phyloP scores from a whole-genome alignment of 2,888 invertebrate genomes.

The Listrodromus nycthemerus region DNA sequence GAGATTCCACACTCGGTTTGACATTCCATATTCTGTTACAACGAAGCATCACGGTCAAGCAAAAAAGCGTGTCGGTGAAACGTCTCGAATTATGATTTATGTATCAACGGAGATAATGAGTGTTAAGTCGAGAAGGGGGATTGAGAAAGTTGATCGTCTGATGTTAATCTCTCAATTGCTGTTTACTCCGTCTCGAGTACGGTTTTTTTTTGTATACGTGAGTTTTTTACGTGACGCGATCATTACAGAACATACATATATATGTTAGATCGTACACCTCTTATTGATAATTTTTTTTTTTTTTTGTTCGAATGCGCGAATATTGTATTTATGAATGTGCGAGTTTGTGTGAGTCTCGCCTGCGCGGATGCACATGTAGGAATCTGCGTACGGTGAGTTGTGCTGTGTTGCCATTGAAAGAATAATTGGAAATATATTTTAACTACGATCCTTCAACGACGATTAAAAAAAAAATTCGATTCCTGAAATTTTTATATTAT shows the following conservation, averaged over 20 bases:
- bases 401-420: constrained; percentile 67
- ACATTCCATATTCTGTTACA: constrained; percentile 26
- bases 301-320: constrained; percentile 37
- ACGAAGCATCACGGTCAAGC: constrained; percentile 20
- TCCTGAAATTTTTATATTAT: background rate
- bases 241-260: constrained; percentile 39
- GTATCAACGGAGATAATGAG: background rate
- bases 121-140: constrained; percentile 4
- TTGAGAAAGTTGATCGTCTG: constrained; percentile 18
- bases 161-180: constrained; percentile 30
- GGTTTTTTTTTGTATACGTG: constrained; percentile 24
- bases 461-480: constrained; percentile 10
- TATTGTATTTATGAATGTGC: constrained; percentile 68
- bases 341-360: constrained; percentile 56
- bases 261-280: constrained; percentile 42
- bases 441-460: constrained; percentile 56
- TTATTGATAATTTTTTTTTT: constrained; percentile 37
- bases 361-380: constrained; percentile 20
- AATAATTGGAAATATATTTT: constrained; percentile 66
- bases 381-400: constrained; percentile 39
- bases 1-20: background rate
- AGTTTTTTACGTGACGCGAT: constrained; percentile 59
- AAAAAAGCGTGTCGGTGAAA: constrained; percentile 2
- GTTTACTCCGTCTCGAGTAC: constrained; percentile 32
- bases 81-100: constrained; percentile 25